phyloP scores from a whole-genome alignment of 1,140 invertebrate species.

The Lepidurus packardi region DNA sequence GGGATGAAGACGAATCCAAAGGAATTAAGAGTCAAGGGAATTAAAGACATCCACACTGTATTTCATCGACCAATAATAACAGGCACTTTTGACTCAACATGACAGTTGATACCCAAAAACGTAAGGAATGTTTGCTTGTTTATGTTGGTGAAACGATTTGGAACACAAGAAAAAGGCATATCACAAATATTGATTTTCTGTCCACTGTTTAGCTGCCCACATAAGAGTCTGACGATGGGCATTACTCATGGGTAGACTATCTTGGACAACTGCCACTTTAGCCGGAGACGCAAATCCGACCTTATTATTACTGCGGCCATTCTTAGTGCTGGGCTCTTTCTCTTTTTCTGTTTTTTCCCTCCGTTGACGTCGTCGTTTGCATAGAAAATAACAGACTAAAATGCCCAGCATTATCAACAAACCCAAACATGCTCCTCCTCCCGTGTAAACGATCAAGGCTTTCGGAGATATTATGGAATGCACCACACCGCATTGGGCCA shows the following conservation, averaged over 20 bases:
- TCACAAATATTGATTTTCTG: slow-evolving; percentile 22
- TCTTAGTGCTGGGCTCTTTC: not conserved
- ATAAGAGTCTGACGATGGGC: slow-evolving; percentile 7
- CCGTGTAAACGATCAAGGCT: not conserved
- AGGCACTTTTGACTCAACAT: slow-evolving; percentile 15
- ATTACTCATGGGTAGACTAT: slow-evolving; percentile 19
- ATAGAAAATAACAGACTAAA: not conserved
- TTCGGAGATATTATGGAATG: not conserved
- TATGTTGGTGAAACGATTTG: not conserved
- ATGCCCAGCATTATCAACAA: slow-evolving; percentile 7
- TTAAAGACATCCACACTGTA: not conserved
- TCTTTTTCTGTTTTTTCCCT: not conserved
- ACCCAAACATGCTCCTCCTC: slow-evolving; percentile 1
- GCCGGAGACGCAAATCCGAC: slow-evolving; percentile 8
- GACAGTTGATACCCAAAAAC: not conserved
- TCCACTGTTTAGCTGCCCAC: slow-evolving; percentile 12
- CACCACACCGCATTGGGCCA: slow-evolving; percentile 4
- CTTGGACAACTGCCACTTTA: slow-evolving; percentile 17
- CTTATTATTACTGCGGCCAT: slow-evolving; percentile 10
- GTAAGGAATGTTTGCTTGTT: slow-evolving; percentile 8
- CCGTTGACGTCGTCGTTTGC: not conserved
- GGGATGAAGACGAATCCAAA: too few relatives aligned
- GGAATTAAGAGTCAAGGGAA: not conserved
- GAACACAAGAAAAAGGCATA: not conserved
- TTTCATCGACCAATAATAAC: not conserved